Conservation (phyloP, 1,140 invertebrate genomes). For the Zaprionus africanus region DNA sequence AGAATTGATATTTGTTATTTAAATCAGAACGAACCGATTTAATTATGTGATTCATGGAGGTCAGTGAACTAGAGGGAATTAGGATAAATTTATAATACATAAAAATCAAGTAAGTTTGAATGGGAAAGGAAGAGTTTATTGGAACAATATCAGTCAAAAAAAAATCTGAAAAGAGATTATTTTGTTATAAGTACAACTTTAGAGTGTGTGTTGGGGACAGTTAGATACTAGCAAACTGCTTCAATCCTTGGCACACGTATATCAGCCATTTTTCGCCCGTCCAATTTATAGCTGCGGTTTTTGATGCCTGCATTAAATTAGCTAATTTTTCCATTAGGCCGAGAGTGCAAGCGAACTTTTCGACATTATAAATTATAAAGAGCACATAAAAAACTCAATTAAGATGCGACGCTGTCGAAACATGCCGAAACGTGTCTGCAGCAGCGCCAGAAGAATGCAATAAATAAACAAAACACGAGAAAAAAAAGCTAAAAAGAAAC, state of each 20-base stretch:
- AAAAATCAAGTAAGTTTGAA: not conserved
- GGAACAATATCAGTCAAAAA: too few species aligned
- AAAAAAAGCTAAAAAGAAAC: slow-evolving; percentile 42
- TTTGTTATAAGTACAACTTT: not conserved
- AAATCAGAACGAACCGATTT: not conserved
- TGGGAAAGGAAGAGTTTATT: not conserved
- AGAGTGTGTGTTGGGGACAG: not conserved
- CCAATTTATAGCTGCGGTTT: slow-evolving; percentile 30
- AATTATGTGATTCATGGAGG: slow-evolving; percentile 17
- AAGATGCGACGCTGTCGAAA: slow-evolving; percentile 45
- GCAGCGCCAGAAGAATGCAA: slow-evolving; percentile 57
- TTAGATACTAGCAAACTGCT: not conserved
- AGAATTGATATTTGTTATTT: slow-evolving; percentile 5
- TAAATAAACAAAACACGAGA: slow-evolving; percentile 69
- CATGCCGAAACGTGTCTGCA: slow-evolving; percentile 67
- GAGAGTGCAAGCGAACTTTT: slow-evolving; percentile 44
- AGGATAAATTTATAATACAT: not conserved
- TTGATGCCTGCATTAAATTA: slow-evolving; percentile 54
- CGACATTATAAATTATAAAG: slow-evolving; percentile 65
- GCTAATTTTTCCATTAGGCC: slow-evolving; percentile 68
- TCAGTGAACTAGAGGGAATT: slow-evolving; percentile 26
- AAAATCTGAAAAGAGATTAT: too few species aligned
- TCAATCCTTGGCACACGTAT: slow-evolving; percentile 21
- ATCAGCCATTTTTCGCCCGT: not conserved
- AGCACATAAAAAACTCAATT: slow-evolving; percentile 74